Percentiles rank a stretch among this genome's conserved stretches.
phyloP scores from a whole-genome alignment of 2,113 vertebrate genomes.

The Panurus biarmicus region DNA sequence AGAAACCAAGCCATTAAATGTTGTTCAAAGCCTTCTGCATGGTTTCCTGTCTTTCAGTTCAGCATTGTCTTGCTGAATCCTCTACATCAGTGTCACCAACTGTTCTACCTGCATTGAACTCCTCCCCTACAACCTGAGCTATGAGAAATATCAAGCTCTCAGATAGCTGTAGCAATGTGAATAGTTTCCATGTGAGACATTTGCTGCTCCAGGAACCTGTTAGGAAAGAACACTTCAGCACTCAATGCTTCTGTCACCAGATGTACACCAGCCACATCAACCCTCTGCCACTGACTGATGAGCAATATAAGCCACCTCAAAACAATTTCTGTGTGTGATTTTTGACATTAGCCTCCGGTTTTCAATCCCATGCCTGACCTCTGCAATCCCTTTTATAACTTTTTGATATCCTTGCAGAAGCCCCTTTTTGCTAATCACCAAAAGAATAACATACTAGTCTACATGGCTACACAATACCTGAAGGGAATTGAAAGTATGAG shows the following conservation, averaged over 20 bases:
- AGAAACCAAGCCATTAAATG: not conserved
- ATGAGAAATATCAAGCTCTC: not conserved
- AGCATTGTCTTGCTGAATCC: not conserved
- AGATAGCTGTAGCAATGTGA: not conserved
- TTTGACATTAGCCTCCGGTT: not conserved
- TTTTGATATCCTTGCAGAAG: not conserved
- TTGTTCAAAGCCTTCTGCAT: not conserved
- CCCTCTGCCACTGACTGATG: not conserved
- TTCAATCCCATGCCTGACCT: not conserved
- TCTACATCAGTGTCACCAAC: not conserved
- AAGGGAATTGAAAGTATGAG: not conserved
- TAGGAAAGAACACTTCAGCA: not conserved
- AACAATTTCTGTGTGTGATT: not conserved
- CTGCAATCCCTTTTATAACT: not conserved
- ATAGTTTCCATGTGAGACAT: not conserved
- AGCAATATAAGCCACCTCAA: not conserved
- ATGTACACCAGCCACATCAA: not conserved
- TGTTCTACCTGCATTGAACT: not conserved
- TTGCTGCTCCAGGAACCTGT: not conserved
- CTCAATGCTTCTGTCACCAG: not conserved
- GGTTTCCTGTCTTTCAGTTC: not conserved
- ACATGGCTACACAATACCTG: not conserved
- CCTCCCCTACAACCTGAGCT: not conserved
- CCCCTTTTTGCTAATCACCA: not conserved
- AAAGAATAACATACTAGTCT: not conserved